Evolutionary conservation across 2,797 vertebrate genomes (phyloP).

Genomic region (Cygnus olor): DNA sequence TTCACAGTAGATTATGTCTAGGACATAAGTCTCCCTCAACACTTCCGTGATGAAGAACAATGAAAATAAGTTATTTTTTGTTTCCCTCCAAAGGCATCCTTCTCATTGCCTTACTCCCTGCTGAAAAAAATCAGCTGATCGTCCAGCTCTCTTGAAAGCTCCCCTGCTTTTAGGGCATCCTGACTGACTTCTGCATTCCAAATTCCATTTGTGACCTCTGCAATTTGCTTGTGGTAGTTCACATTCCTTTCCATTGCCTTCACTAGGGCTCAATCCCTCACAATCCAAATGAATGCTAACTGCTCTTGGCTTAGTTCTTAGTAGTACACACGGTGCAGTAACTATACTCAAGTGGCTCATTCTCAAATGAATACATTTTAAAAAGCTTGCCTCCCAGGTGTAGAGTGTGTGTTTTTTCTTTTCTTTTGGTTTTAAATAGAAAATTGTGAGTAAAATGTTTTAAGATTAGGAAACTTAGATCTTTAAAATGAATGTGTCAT

Average conservation of each 20-base stretch:
- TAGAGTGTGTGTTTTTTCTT: neutral
- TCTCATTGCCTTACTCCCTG: neutral
- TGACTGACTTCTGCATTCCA: constrained; percentile 25
- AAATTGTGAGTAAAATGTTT: neutral
- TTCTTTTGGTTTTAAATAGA: neutral
- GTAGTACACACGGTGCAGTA: neutral
- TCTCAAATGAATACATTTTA: neutral
- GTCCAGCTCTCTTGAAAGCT: neutral
- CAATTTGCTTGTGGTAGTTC: constrained; percentile 5
- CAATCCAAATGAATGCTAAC: neutral
- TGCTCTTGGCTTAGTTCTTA: neutral
- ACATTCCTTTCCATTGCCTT: constrained; percentile 14
- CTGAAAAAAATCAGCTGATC: neutral
- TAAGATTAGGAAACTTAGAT: neutral
- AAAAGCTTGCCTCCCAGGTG: neutral
- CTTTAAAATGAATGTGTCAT: neutral
- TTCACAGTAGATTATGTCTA: neutral
- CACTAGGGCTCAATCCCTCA: neutral
- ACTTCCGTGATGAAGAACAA: neutral
- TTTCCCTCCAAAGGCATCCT: neutral
- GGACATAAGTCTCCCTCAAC: neutral
- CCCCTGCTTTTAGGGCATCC: constrained; percentile 24
- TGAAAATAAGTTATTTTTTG: neutral
- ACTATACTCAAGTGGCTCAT: neutral
- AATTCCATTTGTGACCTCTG: constrained; percentile 33